These are phyloP conservation scores for Falco naumanni DNA, from an alignment of 2,797 vertebrate species.

Conservation along the genomic window DNA sequence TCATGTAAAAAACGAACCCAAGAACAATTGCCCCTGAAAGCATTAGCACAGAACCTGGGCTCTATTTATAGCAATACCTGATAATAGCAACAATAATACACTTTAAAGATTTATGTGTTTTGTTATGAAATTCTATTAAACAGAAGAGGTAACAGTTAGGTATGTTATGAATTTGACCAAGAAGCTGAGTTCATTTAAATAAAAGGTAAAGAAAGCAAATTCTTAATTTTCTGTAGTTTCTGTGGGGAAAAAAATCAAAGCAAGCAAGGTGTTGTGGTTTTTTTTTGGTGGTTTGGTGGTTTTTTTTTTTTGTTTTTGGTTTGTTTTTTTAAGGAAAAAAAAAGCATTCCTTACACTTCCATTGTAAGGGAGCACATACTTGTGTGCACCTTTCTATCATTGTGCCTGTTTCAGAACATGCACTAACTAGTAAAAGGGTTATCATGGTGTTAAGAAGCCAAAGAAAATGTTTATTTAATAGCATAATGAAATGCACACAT, in stretches of 20 bases:
- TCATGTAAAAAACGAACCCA: neutral
- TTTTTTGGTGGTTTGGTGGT: too few relatives aligned
- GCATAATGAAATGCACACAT: neutral
- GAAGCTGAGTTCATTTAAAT: neutral
- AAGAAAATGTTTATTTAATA: conserved; percentile 10
- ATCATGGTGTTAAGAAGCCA: neutral
- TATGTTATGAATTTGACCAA: neutral
- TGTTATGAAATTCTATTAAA: neutral
- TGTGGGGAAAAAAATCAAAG: neutral
- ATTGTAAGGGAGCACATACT: neutral
- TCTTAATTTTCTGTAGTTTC: neutral
- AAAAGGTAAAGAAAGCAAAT: neutral
- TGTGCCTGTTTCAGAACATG: neutral
- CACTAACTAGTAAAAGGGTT: neutral
- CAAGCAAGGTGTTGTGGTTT: neutral
- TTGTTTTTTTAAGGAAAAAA: neutral
- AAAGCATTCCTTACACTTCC: neutral
- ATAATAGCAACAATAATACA: neutral
- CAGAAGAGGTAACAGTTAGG: neutral
- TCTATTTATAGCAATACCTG: neutral
- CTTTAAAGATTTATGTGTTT: neutral
- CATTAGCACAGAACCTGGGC: neutral
- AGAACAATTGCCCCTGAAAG: neutral
- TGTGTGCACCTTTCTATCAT: neutral
- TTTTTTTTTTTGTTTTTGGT: neutral